phyloP scores from a whole-genome alignment of 2,113 vertebrate species.

The Probosciger aterrimus region DNA sequence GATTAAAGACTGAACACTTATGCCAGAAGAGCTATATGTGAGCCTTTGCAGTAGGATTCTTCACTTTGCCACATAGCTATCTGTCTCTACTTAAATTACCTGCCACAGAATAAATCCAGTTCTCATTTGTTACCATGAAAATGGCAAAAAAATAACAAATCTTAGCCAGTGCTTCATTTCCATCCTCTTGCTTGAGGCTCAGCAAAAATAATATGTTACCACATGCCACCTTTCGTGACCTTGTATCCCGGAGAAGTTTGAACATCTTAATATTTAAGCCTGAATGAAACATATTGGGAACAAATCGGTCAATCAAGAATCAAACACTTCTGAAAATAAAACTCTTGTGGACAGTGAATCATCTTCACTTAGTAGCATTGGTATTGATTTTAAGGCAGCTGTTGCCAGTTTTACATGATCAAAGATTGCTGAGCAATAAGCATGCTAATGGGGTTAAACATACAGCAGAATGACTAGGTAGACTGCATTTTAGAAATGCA shows the following conservation, averaged over 20 bases:
- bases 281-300: not conserved
- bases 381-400: not conserved
- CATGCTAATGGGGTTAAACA: not conserved
- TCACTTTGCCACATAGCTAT: not conserved
- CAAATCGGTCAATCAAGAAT: not conserved
- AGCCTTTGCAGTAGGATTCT: not conserved
- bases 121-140: constrained; percentile 16
- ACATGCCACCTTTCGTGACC: not conserved
- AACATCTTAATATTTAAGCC: not conserved
- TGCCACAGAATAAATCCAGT: not conserved
- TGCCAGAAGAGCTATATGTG: not conserved
- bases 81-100: not conserved
- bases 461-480: not conserved
- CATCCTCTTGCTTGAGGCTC: not conserved
- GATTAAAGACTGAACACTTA: not conserved
- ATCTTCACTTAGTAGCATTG: not conserved
- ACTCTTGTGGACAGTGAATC: not conserved
- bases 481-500: not conserved
- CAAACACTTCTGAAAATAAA: not conserved
- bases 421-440: not conserved
- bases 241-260: not conserved
- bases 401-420: not conserved
- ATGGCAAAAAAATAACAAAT: not conserved
- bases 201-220: not conserved
- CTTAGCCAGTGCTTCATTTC: not conserved